Base-by-base conservation (phyloP, 2,888 invertebrate species). In the Oegoconia quadripuncta region DNA sequence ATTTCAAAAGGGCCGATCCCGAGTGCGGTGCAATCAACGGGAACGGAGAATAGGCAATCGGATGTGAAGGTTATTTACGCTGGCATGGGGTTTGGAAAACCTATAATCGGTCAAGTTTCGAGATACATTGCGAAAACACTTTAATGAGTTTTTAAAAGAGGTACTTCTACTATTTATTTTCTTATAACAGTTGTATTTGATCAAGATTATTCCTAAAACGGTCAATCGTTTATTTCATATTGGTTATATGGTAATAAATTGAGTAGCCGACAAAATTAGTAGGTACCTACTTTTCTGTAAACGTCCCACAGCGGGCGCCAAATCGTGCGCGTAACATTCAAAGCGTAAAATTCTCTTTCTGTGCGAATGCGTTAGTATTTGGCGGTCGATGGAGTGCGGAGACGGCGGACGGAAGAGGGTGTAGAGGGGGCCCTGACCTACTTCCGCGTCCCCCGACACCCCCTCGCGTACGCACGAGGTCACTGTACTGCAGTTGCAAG, bases 401-500 rank as follows among this genome's bases (percentile, higher is more conserved):
- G 67, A 51, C 55, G 67, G 49, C 56, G 51, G 62, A 51, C 44
- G 59, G 55, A 55, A 50, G 48, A 53, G 58, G 50, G 54, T 59
- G 72, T 72, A 65, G 74, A 73, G 74, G 56, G 80, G 81, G 14
- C 34, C 37, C 36, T 25, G 38, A 53, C 52, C 50, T 13, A 33
- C 37, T 40, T 30, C 13, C n/a, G 8, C 8, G 18, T 29, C 43
- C 47, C 53, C 55, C 44, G 50, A 27, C 59, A n/a, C 69, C 64
- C 68, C 52, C 71, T 72, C 68, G 69, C 70, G 86, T 86, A 84
- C 84, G 80, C 83, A 76, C 75, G 81, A 75, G 86, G 84, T 86
- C 84, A 86, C 69, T 86, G 86, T 81, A 83, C 84, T 87, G 86
- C 84, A 86, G 82, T 74, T 84, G 86, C 83, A 84, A 74, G 65